Base-by-base conservation (phyloP, 2,888 invertebrate genomes). In the Bibio marci region DNA sequence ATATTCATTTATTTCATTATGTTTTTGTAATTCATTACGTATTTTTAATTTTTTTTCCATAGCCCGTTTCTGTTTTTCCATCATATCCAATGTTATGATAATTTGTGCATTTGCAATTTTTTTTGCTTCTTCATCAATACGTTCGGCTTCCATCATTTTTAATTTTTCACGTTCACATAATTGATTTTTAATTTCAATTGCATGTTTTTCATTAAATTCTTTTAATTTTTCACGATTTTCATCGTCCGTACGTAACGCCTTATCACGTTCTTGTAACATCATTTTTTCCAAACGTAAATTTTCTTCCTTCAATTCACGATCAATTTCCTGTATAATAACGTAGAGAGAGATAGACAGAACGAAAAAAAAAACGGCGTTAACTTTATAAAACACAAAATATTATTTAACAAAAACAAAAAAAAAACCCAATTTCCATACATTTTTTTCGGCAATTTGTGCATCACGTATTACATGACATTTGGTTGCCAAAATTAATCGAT, bases 381-480 rank as follows among this genome's bases (percentile, higher is more conserved):
- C 12, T 30, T 14, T 33, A 6, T 7, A 17, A 33, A 5, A 6
- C 8, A 22, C 8, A 22, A 6, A 6, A 22, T 22, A 22, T 22
- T 6, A 22, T 4, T 6, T 22, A 22, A 22, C 8, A 6, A 22
- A 6, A 22, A 22, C 8, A 22, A 6, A 14, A 18, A 4, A 3
- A 3, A 11, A 12, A 6, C 22, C 4, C 4, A 22, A 22, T 22
- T 4, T 22, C 3, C 18, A 3, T 39, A 32, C 45, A 30, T 42
- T 43, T 43, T 69, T 73, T 57, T 82, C 82, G 1, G 69, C 69
- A 42, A 86, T 71, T 63, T 88, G 87, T 1, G 83, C 85, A 55
- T 86, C 82, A 14, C 87, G 64, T 35, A 88, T 81, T 1, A 85
- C 81, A 51, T 82, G 75, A 48, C 86, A 87, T 57, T 88, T 87